These are phyloP conservation scores for Tupaia tana DNA, from an alignment of 2,113 vertebrate species.

Conservation along the genomic window DNA sequence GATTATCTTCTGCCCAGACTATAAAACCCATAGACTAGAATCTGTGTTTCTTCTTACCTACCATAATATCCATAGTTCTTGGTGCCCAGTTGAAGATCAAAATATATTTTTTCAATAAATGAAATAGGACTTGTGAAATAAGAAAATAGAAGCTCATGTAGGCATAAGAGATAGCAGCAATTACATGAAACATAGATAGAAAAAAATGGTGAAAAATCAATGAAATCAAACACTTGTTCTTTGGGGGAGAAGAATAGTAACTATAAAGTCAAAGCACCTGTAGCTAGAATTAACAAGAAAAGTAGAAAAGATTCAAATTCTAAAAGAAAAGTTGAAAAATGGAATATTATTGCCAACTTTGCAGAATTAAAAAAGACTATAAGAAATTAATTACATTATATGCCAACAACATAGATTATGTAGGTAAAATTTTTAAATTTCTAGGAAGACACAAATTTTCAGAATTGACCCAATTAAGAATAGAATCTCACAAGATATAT, in stretches of 20 bases:
- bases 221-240: neutral
- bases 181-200: neutral
- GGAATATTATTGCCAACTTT: neutral
- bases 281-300: neutral
- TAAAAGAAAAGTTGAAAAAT: neutral
- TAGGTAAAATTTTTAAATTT: neutral
- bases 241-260: neutral
- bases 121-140: neutral
- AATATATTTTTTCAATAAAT: neutral
- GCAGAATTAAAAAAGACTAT: conserved; percentile 13
- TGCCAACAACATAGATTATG: conserved; percentile 16
- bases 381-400: neutral
- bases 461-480: conserved; percentile 1
- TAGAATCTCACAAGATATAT: neutral
- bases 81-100: neutral
- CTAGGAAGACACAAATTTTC: neutral
- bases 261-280: neutral
- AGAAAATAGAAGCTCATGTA: neutral
- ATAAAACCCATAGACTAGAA: neutral
- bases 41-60: neutral
- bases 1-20: neutral
- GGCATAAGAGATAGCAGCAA: neutral
- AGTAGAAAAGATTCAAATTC: neutral
- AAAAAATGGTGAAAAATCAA: conserved; percentile 3
- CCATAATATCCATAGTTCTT: neutral